A percentile compares a stretch with the other conserved stretches of the same genome.
These are phyloP conservation scores for Calliphora vomitoria DNA, from an alignment of 2,888 invertebrate genomes.

Conservation along the genomic window DNA sequence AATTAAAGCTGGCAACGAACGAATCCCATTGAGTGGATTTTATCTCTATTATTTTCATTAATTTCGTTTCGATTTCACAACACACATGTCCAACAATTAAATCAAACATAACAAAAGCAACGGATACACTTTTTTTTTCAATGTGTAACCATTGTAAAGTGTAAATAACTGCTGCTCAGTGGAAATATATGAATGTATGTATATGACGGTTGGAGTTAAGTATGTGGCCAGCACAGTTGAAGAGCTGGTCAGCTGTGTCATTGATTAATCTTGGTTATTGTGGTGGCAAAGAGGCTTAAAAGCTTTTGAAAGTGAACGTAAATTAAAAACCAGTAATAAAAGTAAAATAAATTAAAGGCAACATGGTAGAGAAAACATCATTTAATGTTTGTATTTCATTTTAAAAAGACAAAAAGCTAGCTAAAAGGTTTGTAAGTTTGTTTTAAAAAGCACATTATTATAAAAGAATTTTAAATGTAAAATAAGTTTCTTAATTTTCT, in stretches of 20 bases:
- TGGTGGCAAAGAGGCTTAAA: conserved; percentile 53
- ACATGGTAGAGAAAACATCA: not conserved
- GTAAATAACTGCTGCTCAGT: not conserved
- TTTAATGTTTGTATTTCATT: not conserved
- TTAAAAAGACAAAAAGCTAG: not conserved
- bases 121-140: not conserved
- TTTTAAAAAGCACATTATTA: too few relatives aligned
- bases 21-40: not conserved
- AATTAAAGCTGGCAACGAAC: not conserved
- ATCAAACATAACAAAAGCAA: conserved; percentile 41
- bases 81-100: conserved; percentile 1
- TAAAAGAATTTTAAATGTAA: too few relatives aligned
- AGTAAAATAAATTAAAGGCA: not conserved
- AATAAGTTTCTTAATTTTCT: too few relatives aligned
- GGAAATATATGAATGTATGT: not conserved
- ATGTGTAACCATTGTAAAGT: not conserved
- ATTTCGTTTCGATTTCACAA: not conserved
- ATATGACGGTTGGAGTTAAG: not conserved
- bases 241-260: conserved; percentile 23
- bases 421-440: not conserved
- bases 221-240: not conserved
- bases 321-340: not conserved
- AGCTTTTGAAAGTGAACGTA: not conserved
- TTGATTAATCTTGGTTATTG: conserved; percentile 35
- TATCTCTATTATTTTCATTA: not conserved